phyloP scores from a whole-genome alignment of 2,888 invertebrate species.

The Epicampocera succincta region DNA sequence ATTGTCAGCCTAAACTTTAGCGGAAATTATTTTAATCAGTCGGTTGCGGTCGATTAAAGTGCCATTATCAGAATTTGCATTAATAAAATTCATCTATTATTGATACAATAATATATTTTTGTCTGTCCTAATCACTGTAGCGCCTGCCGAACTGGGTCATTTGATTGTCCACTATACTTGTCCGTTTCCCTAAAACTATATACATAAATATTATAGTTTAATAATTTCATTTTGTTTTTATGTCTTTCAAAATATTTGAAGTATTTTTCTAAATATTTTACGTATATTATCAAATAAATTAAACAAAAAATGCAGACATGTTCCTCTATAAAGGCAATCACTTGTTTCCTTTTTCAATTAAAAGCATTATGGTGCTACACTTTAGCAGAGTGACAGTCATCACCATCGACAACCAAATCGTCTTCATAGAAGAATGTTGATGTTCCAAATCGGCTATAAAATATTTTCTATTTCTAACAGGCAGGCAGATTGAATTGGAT shows the following conservation, averaged over 20 bases:
- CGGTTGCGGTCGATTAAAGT: too few relatives aligned
- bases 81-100: too few relatives aligned
- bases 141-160: too few relatives aligned
- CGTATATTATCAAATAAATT: background rate
- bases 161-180: too few relatives aligned
- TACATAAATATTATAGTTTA: too few relatives aligned
- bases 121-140: too few relatives aligned
- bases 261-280: constrained; percentile 24
- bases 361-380: constrained; percentile 42
- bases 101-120: too few relatives aligned
- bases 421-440: constrained; percentile 4
- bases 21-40: too few relatives aligned
- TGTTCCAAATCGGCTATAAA: constrained; percentile 28
- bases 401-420: constrained; percentile 3
- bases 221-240: too few relatives aligned
- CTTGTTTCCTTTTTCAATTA: constrained; percentile 59
- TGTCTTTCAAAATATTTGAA: constrained; percentile 21
- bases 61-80: too few relatives aligned
- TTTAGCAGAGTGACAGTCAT: constrained; percentile 28
- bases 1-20: too few relatives aligned
- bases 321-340: constrained; percentile 30
- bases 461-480: constrained; percentile 3
- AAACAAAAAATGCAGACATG: constrained; percentile 9
- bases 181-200: too few relatives aligned
- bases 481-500: constrained; percentile 6